Base-by-base conservation (phyloP, 2,113 vertebrate species). In the Pleuronectes platessa region DNA sequence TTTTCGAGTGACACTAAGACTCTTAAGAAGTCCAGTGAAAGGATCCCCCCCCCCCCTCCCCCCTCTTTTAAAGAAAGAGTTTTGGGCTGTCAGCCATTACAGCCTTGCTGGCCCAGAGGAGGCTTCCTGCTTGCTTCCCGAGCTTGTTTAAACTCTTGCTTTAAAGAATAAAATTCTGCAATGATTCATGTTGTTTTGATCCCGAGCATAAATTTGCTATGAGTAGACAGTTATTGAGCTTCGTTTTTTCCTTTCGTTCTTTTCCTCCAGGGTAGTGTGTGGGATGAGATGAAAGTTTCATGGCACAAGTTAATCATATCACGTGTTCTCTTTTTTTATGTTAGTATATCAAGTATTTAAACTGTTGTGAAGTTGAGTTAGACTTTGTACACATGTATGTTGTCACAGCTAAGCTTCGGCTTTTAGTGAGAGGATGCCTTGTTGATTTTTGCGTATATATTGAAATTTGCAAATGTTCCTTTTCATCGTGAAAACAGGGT, bases 21-120 rank as follows among this genome's bases (percentile, higher is more conserved):
- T 85, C 77, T 80, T 85, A 60, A 84, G 73, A 88, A 83, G 67
- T 84, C 71, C 67, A 81, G 66, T 87, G 81, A 88, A 89, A 80
- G 69, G 62, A 74, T 84, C 67, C 67, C 24, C 24, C 24, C 42
- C 27, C 68, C 64, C 47, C n/a, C n/a, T n/a, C n/a, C n/a, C n/a
- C n/a, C n/a, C n/a, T 84, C 64, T 63, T 63, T 54, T 87, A 80
- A 82, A 86, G 82, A 83, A 68, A 60, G 71, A 68, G 47, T 74
- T 86, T 79, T 67, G 49, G 78, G 82, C 62, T 89, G 78, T 89
- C 85, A 89, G 73, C 85, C 70, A 71, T 81, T 86, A 81, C 60
- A 86, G 60, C 42, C 67, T 71, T 23, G n/a, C 26, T 56, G 42
- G 64, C 72, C 81, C 83, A 53, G 63, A 74, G 51, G 78, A 76